Conservation (phyloP, 2,888 invertebrate genomes). For the Polylopha cassiicola region DNA sequence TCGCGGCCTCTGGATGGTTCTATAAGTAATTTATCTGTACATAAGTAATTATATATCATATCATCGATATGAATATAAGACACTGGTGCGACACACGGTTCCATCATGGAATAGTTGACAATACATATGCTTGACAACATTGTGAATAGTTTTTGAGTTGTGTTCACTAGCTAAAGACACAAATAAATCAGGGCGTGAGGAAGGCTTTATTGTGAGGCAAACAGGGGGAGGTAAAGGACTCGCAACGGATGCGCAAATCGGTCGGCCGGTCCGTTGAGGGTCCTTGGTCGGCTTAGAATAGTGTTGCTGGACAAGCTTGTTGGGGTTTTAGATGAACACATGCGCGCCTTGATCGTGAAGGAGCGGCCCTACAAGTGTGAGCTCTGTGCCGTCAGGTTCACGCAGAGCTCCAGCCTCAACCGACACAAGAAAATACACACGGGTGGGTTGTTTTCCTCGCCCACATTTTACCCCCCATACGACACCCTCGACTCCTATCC, state of each 20-base stretch:
- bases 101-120: conserved; percentile 45
- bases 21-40: conserved; percentile 35
- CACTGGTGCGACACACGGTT: conserved; percentile 63
- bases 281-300: conserved; percentile 4
- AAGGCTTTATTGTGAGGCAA: conserved; percentile 63
- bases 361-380: conserved; percentile 81
- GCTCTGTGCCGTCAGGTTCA: conserved; percentile 82
- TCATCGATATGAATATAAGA: conserved; percentile 34
- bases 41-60: conserved; percentile 23
- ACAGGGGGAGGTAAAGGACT: conserved; percentile 72
- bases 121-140: conserved; percentile 56
- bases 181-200: conserved; percentile 70
- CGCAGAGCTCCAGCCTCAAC: conserved; percentile 84
- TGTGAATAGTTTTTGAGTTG: conserved; percentile 78
- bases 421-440: conserved; percentile 84
- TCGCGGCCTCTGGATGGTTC: conserved; percentile 49
- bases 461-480: conserved; percentile 30
- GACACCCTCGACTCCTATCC: conserved; percentile 34
- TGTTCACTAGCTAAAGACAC: conserved; percentile 46
- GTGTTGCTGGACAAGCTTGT: conserved; percentile 38
- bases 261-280: conserved; percentile 1
- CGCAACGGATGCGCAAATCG: conserved; percentile 40
- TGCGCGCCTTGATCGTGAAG: conserved; percentile 74
- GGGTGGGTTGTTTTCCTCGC: conserved; percentile 64
- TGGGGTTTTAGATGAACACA: conserved; percentile 75